Evolutionary conservation across 2,888 invertebrate species (phyloP), one percentile per base, ranked within the genome.

Genomic region (Venusia cambrica): DNA sequence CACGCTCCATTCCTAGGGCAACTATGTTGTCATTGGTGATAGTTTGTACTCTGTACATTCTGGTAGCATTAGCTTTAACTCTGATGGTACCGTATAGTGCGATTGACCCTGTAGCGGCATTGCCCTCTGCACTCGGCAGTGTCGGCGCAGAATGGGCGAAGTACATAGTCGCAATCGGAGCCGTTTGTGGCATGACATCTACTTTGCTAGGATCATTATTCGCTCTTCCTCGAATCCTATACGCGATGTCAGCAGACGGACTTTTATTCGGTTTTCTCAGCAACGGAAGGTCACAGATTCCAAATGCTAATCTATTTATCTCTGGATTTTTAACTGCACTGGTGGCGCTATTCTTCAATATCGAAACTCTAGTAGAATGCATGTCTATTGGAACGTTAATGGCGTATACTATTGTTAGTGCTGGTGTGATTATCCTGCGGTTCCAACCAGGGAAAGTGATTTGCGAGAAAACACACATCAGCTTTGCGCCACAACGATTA

Each of bases 111-210:
- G 91, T 91, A 8, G 94, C 96, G 5, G 94, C 95, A 0, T 76
- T 96, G 29, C 94, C 96, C 0, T 93, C 93, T 54, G 95, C 95
- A 5, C 92, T 97, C 50, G 91, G 92, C 0, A 89, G 89, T 5
- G 89, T 93, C 16, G 92, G 94, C 17, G 89, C 94, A 8, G 90
- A 91, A 25, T 96, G 95, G 96, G 94, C 95, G 0, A 94, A 94
- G 76, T 96, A 94, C 63, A 90, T 92, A 0, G 92, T 96, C 1
- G 92, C 95, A 0, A 84, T 96, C 0, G 97, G 97, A 1, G 96
- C 97, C 0, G 90, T 97, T 2, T 95, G 95, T 57, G 96, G 96
- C n/a, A 95, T 97, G 95, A 95, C 95, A 0, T 96, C 95, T 0
- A 95, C 95, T 0, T 79, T 96, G 1, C 89, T 97, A 31, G 97